These are phyloP conservation scores for Trogon surrucura DNA, from an alignment of 2,113 vertebrate genomes.

Conservation along the genomic window DNA sequence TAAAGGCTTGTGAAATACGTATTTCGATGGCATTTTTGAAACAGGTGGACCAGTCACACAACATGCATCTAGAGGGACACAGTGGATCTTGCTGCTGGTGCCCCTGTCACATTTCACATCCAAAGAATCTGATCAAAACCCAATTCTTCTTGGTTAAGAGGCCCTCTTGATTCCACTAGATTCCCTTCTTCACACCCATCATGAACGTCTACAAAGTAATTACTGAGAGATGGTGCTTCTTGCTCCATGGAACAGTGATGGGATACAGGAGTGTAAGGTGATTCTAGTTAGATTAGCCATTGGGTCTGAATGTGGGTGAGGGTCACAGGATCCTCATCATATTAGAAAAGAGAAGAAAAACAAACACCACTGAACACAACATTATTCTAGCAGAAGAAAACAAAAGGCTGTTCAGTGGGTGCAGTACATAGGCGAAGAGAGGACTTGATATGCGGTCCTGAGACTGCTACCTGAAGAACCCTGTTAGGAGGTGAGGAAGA, in stretches of 20 bases:
- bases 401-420: background rate
- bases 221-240: background rate
- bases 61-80: background rate
- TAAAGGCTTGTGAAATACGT: background rate
- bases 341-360: background rate
- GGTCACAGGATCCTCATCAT: fast-evolving
- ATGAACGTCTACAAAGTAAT: fast-evolving
- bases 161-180: background rate
- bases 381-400: background rate
- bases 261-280: background rate
- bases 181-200: background rate
- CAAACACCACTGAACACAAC: background rate
- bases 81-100: background rate
- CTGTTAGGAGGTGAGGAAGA: background rate
- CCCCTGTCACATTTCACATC: background rate
- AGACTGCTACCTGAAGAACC: background rate
- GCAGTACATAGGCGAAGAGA: background rate
- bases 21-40: background rate
- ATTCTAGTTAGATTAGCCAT: background rate
- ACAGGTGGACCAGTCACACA: background rate
- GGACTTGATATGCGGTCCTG: background rate
- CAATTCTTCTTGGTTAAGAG: background rate
- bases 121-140: background rate
- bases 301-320: background rate
- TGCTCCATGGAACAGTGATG: background rate